A percentile compares a stretch with the other conserved stretches of the same genome.
Conservation (phyloP, 1,140 invertebrate genomes). For the Ceratoteleas bidentatus region DNA sequence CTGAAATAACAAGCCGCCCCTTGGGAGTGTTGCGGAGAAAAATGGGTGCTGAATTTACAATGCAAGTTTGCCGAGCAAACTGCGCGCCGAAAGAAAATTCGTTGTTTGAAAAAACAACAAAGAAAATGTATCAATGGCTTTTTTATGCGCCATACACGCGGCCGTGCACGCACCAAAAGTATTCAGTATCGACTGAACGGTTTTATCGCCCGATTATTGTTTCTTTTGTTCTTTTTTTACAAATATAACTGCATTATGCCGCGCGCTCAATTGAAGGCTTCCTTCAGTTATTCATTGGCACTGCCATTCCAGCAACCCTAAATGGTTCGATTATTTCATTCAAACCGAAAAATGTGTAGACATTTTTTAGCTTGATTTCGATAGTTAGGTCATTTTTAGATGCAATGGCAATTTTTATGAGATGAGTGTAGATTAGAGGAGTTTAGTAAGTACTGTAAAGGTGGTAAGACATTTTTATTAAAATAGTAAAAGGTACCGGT, state of each 20-base stretch:
- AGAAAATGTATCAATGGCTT: slow-evolving; percentile 47
- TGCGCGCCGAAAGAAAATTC: slow-evolving; percentile 46
- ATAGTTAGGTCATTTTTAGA: too few species aligned
- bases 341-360: slow-evolving; percentile 17
- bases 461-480: too few species aligned
- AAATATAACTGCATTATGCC: slow-evolving; percentile 57
- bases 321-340: slow-evolving; percentile 38
- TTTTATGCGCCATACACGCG: slow-evolving; percentile 27
- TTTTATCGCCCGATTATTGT: slow-evolving; percentile 59
- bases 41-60: slow-evolving; percentile 45
- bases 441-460: too few species aligned
- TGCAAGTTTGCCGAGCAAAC: slow-evolving; percentile 37
- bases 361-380: too few species aligned
- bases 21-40: slow-evolving; percentile 40
- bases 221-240: slow-evolving; percentile 57
- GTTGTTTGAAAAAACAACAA: slow-evolving; percentile 54
- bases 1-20: slow-evolving; percentile 48
- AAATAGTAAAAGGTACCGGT: too few species aligned
- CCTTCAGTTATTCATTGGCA: slow-evolving; percentile 39
- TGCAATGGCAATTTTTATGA: too few species aligned
- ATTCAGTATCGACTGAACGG: slow-evolving; percentile 50
- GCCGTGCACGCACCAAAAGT: slow-evolving; percentile 36
- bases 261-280: slow-evolving; percentile 36
- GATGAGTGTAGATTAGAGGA: too few species aligned
- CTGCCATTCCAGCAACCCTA: slow-evolving; percentile 15